These are phyloP conservation scores for Orycteropus afer DNA, from an alignment of 2,113 vertebrate species.

Conservation along the genomic window DNA sequence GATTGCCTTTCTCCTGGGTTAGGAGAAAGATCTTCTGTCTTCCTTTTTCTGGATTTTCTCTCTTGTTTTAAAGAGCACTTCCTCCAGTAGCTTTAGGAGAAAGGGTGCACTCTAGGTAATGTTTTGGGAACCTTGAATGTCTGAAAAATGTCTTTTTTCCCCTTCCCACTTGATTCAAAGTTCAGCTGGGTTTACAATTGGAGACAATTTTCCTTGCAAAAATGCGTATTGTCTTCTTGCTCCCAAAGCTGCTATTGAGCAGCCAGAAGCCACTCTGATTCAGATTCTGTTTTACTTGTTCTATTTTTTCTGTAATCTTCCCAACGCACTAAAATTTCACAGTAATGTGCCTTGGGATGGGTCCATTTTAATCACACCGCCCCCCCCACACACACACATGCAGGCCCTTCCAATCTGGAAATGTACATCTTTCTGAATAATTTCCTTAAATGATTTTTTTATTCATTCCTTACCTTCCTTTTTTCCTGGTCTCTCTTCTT, in stretches of 20 bases:
- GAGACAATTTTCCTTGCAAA: conserved; percentile 15
- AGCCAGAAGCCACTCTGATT: neutral
- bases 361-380: neutral
- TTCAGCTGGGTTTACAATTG: neutral
- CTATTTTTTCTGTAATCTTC: neutral
- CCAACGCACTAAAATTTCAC: neutral
- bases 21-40: neutral
- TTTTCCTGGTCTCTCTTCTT: neutral
- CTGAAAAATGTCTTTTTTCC: neutral
- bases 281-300: neutral
- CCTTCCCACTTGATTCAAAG: neutral
- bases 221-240: neutral
- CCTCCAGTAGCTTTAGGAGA: neutral
- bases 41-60: neutral
- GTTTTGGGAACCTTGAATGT: neutral
- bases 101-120: too few species aligned
- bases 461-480: neutral
- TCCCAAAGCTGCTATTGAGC: neutral
- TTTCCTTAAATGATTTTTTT: neutral
- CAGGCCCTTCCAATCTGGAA: neutral
- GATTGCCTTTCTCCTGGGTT: neutral
- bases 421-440: neutral
- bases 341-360: too few species aligned
- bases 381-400: neutral
- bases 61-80: neutral